These are phyloP conservation scores for Scaptomyza pallida DNA, from an alignment of 1,140 invertebrate genomes.

Conservation along the genomic window DNA sequence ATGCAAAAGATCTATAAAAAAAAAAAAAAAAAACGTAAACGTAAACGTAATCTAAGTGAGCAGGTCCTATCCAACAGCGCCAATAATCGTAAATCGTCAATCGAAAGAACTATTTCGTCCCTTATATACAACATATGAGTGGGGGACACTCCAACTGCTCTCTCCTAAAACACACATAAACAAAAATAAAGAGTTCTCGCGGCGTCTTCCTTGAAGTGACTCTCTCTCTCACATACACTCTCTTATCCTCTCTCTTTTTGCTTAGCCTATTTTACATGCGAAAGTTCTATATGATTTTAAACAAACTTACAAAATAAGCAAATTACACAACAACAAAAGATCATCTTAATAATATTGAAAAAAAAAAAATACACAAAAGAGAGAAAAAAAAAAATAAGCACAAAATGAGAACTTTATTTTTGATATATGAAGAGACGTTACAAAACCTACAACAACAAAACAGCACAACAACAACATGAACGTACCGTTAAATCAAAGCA, in stretches of 20 bases:
- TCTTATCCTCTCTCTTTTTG: slow-evolving; percentile 34
- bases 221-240: slow-evolving; percentile 54
- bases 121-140: slow-evolving; percentile 67
- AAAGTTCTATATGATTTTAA: slow-evolving; percentile 62
- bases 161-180: no score
- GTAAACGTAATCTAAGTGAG: slow-evolving; percentile 43
- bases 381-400: slow-evolving; percentile 58
- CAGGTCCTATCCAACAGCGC: slow-evolving; percentile 13
- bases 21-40: slow-evolving; percentile 14
- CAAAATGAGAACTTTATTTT: slow-evolving; percentile 75
- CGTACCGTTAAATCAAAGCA: slow-evolving; percentile 69
- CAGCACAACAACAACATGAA: slow-evolving; percentile 55
- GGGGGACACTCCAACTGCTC: slow-evolving; percentile 65
- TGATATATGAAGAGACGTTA: slow-evolving; percentile 61
- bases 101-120: slow-evolving; percentile 26
- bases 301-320: slow-evolving; percentile 77
- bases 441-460: slow-evolving; percentile 53
- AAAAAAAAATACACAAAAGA: slow-evolving; percentile 68
- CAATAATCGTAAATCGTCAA: slow-evolving; percentile 37
- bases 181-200: no score
- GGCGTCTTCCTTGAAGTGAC: no score
- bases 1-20: slow-evolving; percentile 10
- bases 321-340: slow-evolving; percentile 61
- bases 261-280: slow-evolving; percentile 41
- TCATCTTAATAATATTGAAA: slow-evolving; percentile 69